phyloP scores from a whole-genome alignment of 2,888 invertebrate genomes.

The Crioceris asparagi region DNA sequence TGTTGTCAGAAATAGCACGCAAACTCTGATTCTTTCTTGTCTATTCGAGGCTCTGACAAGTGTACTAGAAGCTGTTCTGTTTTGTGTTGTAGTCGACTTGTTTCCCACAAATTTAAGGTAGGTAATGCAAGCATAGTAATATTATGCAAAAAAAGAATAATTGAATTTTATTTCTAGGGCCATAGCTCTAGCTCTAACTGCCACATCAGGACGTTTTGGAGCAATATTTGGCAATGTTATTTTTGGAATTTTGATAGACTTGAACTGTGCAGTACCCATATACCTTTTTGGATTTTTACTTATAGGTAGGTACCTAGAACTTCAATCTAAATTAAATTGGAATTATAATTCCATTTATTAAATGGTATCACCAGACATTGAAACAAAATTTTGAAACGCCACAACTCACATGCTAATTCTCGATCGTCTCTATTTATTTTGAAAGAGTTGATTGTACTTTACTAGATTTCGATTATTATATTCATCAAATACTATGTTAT shows the following conservation, averaged over 20 bases:
- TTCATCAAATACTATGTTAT: too few relatives aligned
- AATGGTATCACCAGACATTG: too few relatives aligned
- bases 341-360: too few relatives aligned
- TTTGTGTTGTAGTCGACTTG: constrained; percentile 50
- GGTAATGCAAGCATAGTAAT: background rate
- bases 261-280: constrained; percentile 47
- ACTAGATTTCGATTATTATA: too few relatives aligned
- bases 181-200: constrained; percentile 49
- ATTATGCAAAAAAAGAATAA: background rate
- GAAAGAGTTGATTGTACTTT: too few relatives aligned
- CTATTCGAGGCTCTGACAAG: constrained; percentile 50
- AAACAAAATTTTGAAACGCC: too few relatives aligned
- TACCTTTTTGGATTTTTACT: constrained; percentile 47
- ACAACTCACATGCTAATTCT: too few relatives aligned
- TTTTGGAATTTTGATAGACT: constrained; percentile 47
- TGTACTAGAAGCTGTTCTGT: constrained; percentile 49
- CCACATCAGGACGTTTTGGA: constrained; percentile 48
- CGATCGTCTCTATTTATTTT: too few relatives aligned
- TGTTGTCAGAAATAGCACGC: constrained; percentile 43
- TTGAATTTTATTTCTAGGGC: constrained; percentile 36
- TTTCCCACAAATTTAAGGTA: constrained; percentile 35
- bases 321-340: too few relatives aligned
- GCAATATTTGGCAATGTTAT: constrained; percentile 50
- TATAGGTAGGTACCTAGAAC: constrained; percentile 42
- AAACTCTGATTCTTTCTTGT: constrained; percentile 47